Percentiles rank a stretch among this genome's conserved stretches.
Conservation (phyloP, 2,113 vertebrate species). For the Taurulus bubalis region DNA sequence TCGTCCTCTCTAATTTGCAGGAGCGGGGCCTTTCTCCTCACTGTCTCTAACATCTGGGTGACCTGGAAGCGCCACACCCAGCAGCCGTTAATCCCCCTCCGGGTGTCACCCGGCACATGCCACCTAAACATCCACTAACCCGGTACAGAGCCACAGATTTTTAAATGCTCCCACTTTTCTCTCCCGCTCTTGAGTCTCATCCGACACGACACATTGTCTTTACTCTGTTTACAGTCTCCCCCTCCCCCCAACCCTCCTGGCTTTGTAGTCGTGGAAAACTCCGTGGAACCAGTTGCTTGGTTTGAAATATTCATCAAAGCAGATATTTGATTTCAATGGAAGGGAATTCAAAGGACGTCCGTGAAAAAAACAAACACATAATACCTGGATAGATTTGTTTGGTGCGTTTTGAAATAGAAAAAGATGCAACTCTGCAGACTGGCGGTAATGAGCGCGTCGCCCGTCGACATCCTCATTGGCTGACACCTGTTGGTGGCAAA, state of each 20-base stretch:
- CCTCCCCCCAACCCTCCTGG: background rate
- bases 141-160: background rate
- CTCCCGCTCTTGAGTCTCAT: background rate
- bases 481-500: slow-evolving; percentile 1
- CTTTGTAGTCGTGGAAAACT: slow-evolving; percentile 3
- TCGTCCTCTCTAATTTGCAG: slow-evolving; percentile 72
- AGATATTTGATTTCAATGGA: slow-evolving; percentile 27
- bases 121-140: slow-evolving; percentile 25
- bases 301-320: slow-evolving; percentile 44
- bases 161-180: background rate
- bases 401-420: background rate
- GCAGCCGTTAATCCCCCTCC: slow-evolving; percentile 33
- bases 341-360: background rate
- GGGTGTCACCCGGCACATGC: slow-evolving; percentile 29
- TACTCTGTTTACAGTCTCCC: background rate
- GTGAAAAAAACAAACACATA: no score
- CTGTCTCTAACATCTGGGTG: slow-evolving; percentile 73
- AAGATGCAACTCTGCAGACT: background rate
- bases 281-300: background rate
- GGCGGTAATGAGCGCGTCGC: background rate
- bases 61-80: slow-evolving; percentile 58
- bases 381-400: slow-evolving; percentile 12
- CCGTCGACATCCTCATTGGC: background rate
- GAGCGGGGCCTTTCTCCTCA: slow-evolving; percentile 61
- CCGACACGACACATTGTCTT: background rate